phyloP scores from a whole-genome alignment of 2,888 invertebrate genomes.

The Biston betularia region DNA sequence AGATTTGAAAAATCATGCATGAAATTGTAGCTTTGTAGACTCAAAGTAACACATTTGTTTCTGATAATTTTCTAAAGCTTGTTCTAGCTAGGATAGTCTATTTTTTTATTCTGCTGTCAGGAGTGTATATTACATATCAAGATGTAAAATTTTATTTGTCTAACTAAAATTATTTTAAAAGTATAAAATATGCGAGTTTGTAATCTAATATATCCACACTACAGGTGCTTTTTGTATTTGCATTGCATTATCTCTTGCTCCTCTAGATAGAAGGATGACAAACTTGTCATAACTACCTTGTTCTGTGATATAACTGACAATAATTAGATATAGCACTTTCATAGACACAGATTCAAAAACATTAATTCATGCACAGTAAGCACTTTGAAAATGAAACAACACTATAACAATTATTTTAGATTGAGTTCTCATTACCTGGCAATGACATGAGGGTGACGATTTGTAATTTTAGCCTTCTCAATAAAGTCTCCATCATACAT shows the following conservation, averaged over 20 bases:
- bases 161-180: not conserved
- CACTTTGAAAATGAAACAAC: constrained; percentile 6
- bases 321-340: constrained; percentile 15
- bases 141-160: too few relatives aligned
- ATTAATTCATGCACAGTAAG: constrained; percentile 31
- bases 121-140: too few relatives aligned
- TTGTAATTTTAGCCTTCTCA: constrained; percentile 72
- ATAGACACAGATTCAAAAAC: constrained; percentile 24
- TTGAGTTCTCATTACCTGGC: constrained; percentile 76
- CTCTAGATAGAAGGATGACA: not conserved
- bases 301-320: constrained; percentile 4
- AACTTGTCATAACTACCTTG: constrained; percentile 10
- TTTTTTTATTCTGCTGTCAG: too few relatives aligned
- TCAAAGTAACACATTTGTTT: not conserved
- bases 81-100: not conserved
- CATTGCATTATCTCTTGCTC: not conserved
- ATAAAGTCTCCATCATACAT: constrained; percentile 80
- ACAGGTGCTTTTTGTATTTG: constrained; percentile 14
- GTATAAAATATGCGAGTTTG: not conserved
- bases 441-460: constrained; percentile 84
- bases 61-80: not conserved
- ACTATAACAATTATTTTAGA: not conserved
- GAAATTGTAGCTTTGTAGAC: not conserved
- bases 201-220: constrained; percentile 4
- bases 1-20: not conserved